Evolutionary conservation across 2,797 vertebrate genomes (phyloP).

Genomic region (Scleropages formosus): DNA sequence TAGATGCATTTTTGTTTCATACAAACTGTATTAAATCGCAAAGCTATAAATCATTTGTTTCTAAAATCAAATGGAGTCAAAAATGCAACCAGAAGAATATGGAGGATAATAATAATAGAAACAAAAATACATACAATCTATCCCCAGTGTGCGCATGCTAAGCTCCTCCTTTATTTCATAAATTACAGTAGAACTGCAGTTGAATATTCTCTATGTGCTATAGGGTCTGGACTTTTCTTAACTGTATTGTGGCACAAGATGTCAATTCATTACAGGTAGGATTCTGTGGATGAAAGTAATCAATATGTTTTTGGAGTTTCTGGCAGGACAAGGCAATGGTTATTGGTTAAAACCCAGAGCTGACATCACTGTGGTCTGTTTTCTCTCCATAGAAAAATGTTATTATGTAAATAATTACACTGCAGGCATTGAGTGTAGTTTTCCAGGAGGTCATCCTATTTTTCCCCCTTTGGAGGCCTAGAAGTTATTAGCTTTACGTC

Average conservation of each 20-base stretch:
- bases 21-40: no score
- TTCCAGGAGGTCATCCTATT: background rate
- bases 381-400: background rate
- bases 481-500: background rate
- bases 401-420: background rate
- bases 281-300: background rate
- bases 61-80: no score
- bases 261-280: no score
- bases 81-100: background rate
- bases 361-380: background rate
- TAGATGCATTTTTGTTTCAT: no score
- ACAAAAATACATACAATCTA: background rate
- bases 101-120: background rate
- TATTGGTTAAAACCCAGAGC: no score
- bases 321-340: background rate
- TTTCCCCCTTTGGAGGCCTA: constrained; percentile 5
- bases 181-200: no score
- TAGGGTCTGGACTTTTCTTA: no score
- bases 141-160: no score
- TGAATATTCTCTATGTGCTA: no score
- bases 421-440: background rate
- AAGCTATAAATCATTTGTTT: no score
- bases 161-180: no score
- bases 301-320: background rate
- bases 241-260: no score